Evolutionary conservation across 37 sponge, comb jelly and placozoan genomes (phyloP), one percentile per base, ranked within the genome.

Genomic region (Diacarnus erythraeanus): DNA sequence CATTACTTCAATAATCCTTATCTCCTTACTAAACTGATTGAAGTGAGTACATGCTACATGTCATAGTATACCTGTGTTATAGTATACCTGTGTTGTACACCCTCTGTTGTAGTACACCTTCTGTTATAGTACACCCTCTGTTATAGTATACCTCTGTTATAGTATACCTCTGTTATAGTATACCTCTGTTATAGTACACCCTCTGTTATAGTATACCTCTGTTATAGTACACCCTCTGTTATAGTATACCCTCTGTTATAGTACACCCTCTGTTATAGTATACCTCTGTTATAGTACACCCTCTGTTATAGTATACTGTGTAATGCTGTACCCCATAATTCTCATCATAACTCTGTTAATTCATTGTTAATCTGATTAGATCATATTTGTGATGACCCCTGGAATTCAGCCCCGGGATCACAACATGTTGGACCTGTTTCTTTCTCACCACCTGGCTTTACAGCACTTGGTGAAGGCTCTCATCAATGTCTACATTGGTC

Each of bases 1-100:
- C 42, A 58, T 26, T 90, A 87, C 77, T 58, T 95, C 78, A 76
- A 57, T 34, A 95, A 92, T 64, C 98, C 98, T 42, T 97, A 97
- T 60, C 76, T 97, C 0, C 71, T 82, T 9, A 84, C 96, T 47
- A 97, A 97, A 64, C 79, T 95, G 23, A 73, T 95, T 0, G 98
- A 97, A 81, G 98, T 95, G 35, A 22, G 75, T 57, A 39, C 54
- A 4, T 41, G 51, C 12, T 31, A 69, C 64, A 63, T 63, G 64
- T 63, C 8, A 30, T 30, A 63, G n/a, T n/a, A n/a, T n/a, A n/a
- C n/a, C n/a, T n/a, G n/a, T n/a, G n/a, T n/a, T n/a, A n/a, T n/a
- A n/a, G n/a, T n/a, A n/a, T n/a, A n/a, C n/a, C n/a, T n/a, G n/a
- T n/a, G n/a, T n/a, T n/a, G n/a, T n/a, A n/a, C n/a, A n/a, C n/a